Evolutionary conservation across 2,888 invertebrate genomes (phyloP).

Genomic region (Apotomis betuletana): DNA sequence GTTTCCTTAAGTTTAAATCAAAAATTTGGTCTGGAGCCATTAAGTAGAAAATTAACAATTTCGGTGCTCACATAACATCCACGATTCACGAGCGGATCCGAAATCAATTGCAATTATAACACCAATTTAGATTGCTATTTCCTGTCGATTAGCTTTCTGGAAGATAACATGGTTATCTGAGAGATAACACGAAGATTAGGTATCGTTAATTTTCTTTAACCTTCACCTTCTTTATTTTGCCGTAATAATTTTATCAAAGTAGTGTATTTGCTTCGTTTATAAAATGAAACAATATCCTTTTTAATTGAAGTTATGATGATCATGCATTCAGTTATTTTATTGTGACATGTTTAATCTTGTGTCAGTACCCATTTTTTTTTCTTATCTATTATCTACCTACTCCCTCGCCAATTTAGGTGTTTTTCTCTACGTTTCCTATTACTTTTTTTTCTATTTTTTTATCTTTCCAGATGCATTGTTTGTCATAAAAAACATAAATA

Average conservation of each 20-base stretch:
- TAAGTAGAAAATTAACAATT: conserved; percentile 1
- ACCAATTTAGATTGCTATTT: conserved; percentile 39
- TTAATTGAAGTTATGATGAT: too few relatives aligned
- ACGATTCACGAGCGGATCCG: background rate
- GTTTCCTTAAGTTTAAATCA: background rate
- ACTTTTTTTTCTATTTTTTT: too few relatives aligned
- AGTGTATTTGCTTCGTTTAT: background rate
- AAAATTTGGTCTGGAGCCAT: background rate
- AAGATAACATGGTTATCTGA: conserved; percentile 10
- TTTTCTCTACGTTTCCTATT: too few relatives aligned
- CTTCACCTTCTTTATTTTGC: background rate
- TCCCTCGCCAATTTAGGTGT: too few relatives aligned
- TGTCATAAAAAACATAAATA: too few relatives aligned
- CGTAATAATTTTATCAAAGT: too few relatives aligned
- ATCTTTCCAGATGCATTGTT: too few relatives aligned
- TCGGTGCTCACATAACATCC: conserved; percentile 1
- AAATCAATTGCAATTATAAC: conserved; percentile 17
- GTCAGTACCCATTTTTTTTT: too few relatives aligned
- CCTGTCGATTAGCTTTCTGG: conserved; percentile 42
- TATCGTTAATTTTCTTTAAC: background rate
- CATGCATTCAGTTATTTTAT: too few relatives aligned
- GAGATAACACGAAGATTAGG: background rate
- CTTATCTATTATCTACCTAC: too few relatives aligned
- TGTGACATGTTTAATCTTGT: too few relatives aligned
- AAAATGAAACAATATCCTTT: background rate